Evolutionary conservation across 2,888 invertebrate genomes (phyloP), one percentile per base, ranked within the genome.

Genomic region (Mallateleia sp.): DNA sequence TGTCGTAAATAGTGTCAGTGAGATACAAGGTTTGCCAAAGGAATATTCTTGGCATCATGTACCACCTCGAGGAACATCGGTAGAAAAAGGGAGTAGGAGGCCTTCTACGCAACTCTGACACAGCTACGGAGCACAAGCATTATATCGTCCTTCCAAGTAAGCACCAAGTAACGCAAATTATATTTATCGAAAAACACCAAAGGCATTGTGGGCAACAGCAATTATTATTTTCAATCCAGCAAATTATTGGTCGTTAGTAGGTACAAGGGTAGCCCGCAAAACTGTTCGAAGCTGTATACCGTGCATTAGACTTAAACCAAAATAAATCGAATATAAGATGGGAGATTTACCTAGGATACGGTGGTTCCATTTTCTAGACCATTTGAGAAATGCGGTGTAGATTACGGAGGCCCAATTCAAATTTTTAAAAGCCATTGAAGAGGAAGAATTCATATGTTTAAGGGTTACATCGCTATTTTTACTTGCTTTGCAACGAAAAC

Each of bases 1-100:
- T 18, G 58, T 58, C 18, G 66, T 18, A 45, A 66, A 66, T 8
- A 28, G 66, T 20, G 66, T 67, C 14, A 67, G 32, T 11, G 50
- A 67, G 32, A 50, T 50, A 9, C 66, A 67, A 32, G 32, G 28
- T 20, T 50, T 50, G 20, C 42, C 66, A 28, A 7, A 50, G 20
- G 54, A 24, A 24, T 24, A 9, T 54, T 24, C 9, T 15, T 54
- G 54, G 54, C 54, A 54, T 54, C 54, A 54, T 24, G 52, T 52
- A 8, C 32, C 32, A 32, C 8, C 32, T 7, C 25, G 34, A 15
- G 50, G 50, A 50, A 14, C 25, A 6, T 54, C 25, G 15, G 25
- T 24, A 3, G 24, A 54, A 24, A 24, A 24, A 6, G 1, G 24
- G 14, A 54, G 38, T 38, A 38, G 38, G 38, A 38, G 38, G 38